These are phyloP conservation scores for Hemibagrus wyckioides DNA, from an alignment of 2,113 vertebrate genomes.

Conservation along the genomic window DNA sequence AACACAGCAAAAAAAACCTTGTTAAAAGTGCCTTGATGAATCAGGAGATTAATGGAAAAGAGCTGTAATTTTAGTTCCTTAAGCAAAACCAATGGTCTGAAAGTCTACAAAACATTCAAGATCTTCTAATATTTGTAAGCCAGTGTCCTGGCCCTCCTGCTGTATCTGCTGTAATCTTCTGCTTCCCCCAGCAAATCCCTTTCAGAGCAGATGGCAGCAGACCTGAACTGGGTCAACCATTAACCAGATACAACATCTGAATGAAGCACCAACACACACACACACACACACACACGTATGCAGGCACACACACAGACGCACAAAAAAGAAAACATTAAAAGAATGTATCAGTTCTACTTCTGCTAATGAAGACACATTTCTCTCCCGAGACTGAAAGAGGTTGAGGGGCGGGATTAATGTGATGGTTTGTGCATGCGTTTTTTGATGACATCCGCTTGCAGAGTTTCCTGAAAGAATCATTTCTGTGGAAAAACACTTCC, in stretches of 20 bases:
- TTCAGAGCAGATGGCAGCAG: slow-evolving; percentile 86
- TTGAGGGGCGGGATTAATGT: not conserved
- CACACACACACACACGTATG: too few relatives aligned
- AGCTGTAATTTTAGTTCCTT: not conserved
- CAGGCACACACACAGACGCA: not conserved
- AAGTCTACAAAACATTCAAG: slow-evolving; percentile 2
- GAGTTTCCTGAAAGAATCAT: slow-evolving; percentile 8
- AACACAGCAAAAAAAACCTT: not conserved
- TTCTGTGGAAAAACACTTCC: not conserved
- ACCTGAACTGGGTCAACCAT: slow-evolving; percentile 95
- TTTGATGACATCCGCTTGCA: not conserved
- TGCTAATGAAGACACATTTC: not conserved
- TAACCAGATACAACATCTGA: slow-evolving; percentile 83
- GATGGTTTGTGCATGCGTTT: not conserved
- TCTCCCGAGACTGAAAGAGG: not conserved
- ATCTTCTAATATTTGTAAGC: slow-evolving; percentile 11
- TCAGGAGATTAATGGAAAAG: not conserved
- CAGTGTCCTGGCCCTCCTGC: slow-evolving; percentile 35
- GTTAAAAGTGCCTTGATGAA: not conserved
- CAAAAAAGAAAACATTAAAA: not conserved
- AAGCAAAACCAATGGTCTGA: not conserved
- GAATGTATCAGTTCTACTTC: not conserved
- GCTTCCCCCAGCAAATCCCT: slow-evolving; percentile 72
- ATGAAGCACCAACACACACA: slow-evolving; percentile 59
- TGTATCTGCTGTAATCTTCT: slow-evolving; percentile 41